Evolutionary conservation across 2,888 invertebrate genomes (phyloP), one percentile per base, ranked within the genome.

Genomic region (Tenthredo mesomela): DNA sequence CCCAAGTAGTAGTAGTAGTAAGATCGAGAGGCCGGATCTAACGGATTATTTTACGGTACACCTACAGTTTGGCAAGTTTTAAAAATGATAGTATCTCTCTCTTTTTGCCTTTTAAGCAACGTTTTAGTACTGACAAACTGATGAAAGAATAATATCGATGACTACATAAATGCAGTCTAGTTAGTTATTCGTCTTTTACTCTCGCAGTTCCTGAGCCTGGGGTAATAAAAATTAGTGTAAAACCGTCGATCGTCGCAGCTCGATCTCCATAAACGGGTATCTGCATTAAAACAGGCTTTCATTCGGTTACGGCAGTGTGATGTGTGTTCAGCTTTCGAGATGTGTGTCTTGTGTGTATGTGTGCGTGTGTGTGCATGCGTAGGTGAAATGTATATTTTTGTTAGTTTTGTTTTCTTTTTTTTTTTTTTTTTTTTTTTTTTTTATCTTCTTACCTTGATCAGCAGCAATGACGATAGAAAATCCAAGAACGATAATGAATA

Each of bases 401-500:
- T 43, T 50, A 12, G 33, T 15, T 15, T n/a, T n/a, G n/a, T n/a
- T n/a, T n/a, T 70, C 15, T 37, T 29, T 33, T 29, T 29, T 18
- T 50, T 50, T 10, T 70, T 29, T 21, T 25, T 21, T 37, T 37
- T 37, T 0, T 6, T 37, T 37, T 7, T 37, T 1, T 7, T 37
- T 37, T 7, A 4, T 4, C 0, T 37, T 10, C 80, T 70, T 67
- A 82, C 82, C 82, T 82, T 47, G 33, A 6, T 82, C 82, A 33
- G 82, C 82, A 33, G 82, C 82, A 9, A 67, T 21, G 47, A 67
- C 82, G 40, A 29, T 33, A 29, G 82, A 82, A 82, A 82, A 82
- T 82, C 82, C 82, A 82, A 82, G 47, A 29, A 70, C 82, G 9
- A 82, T 29, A 21, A 82, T 1, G 21, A 67, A 47, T 47, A 67